Conservation (phyloP, 2,797 vertebrate species). For the Channallabes apus region DNA sequence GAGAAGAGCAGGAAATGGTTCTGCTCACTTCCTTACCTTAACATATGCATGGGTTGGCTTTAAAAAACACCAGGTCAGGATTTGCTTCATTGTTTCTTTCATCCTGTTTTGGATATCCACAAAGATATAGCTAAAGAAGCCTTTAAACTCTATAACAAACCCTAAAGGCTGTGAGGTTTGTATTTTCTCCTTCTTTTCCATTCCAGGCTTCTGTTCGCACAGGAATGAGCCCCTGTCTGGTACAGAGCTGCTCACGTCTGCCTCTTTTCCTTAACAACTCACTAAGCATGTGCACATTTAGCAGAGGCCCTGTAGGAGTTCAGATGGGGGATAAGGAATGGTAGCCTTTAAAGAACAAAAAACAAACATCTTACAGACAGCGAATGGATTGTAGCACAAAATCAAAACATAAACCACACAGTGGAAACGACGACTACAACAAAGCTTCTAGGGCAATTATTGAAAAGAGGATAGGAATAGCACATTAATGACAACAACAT, state of each 20-base stretch:
- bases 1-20: background rate
- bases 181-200: background rate
- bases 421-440: background rate
- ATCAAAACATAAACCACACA: background rate
- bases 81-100: slow-evolving; percentile 12
- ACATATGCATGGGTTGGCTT: background rate
- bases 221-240: background rate
- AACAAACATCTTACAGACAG: background rate
- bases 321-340: background rate
- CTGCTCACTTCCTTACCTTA: background rate
- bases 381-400: background rate
- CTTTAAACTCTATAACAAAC: background rate
- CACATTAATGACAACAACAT: background rate
- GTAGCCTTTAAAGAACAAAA: background rate
- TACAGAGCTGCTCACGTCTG: background rate
- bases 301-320: background rate
- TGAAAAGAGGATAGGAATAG: background rate
- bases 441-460: background rate
- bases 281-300: slow-evolving; percentile 3
- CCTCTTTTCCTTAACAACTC: background rate
- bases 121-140: background rate
- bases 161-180: background rate
- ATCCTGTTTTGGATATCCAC: slow-evolving; percentile 11
- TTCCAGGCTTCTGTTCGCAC: background rate
- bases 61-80: background rate